Evolutionary conservation across 2,113 vertebrate species (phyloP), one percentile per base, ranked within the genome.

Genomic region (Colaptes auratus): DNA sequence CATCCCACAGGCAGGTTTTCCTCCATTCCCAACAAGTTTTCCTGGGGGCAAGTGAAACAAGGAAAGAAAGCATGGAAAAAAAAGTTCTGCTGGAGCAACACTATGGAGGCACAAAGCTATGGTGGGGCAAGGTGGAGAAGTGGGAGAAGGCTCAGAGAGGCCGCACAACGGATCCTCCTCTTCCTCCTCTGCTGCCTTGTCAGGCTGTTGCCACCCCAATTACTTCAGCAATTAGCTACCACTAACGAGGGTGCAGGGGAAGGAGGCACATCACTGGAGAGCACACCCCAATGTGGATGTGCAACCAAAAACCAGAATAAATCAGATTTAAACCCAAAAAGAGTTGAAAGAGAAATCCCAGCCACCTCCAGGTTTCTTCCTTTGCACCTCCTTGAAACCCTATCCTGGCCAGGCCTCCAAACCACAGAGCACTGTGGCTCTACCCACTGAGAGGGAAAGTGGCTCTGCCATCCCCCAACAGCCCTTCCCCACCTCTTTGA

Each of bases 121-220:
- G 10, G 2, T 1, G 1, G 67, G 0, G 0, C 39, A 19, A 36
- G 48, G 82, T 0, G 0, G 12, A 73, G 18, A 0, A 5, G 23
- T 10, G n/a, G 31, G 52, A 71, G 31, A 70, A 52, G 28, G 39
- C 10, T 50, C 10, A 52, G 27, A 18, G 33, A 17, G 21, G 31
- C 20, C 24, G 1, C 31, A 42, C 0, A 1, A 70, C 5, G 0
- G 27, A 55, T 44, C 27, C 61, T 58, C 64, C 35, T 48, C 10
- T 39, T 23, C 21, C 10, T 33, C 2, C 0, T 33, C 20, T 4
- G 2, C 61, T 58, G 31, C 36, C 66, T n/a, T 20, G 44, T 69
- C 28, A 7, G 44, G 72, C 78, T 66, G 30, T 5, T 48, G 50
- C 44, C 70, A 64, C 81, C 87, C 92, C 44, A 61, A 71, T 83